Evolutionary conservation across 2,113 vertebrate species (phyloP), one percentile per base, ranked within the genome.

Genomic region (Hystrix cristata): DNA sequence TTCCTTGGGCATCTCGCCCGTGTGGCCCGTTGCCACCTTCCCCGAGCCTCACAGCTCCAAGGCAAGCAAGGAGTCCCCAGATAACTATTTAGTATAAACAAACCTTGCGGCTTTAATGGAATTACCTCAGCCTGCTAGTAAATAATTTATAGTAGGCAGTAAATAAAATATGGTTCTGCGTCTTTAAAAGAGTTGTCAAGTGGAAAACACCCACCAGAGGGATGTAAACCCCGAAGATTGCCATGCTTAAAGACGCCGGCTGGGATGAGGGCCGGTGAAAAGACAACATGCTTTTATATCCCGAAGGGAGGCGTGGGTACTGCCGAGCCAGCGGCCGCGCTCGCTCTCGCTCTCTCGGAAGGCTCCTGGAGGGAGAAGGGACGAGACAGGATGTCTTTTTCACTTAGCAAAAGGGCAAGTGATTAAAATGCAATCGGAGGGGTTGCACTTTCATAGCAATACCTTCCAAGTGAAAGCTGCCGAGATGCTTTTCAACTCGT

Each of bases 121-220:
- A 98, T 97, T 98, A 98, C 98, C 97, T 98, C 98, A 98, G 97
- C 93, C 94, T 76, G 95, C 97, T 96, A 98, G 97, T 98, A 98
- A 99, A 99, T 98, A 98, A 98, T 98, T 98, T 98, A 98, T 98
- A 97, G 98, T 97, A 97, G 96, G 97, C 96, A 98, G 98, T 98
- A 99, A 98, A 99, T 98, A 98, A 98, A 99, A 98, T 98, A 98
- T 97, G 95, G 97, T 98, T 98, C 94, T 98, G 93, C 95, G 97
- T 97, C 97, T 98, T 97, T 98, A 96, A 94, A 97, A 97, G n/a
- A 95, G 84, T 97, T 98, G 95, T 98, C 87, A 96, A 95, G 92
- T 3, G n/a, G 97, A 96, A 97, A 98, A 83, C 18, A 27, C 87
- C 90, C 29, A 1, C 91, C 46, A 88, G 1, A 94, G 94, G 81